A percentile compares a stretch with the other conserved stretches of the same genome.
Conservation (phyloP, 1,140 invertebrate species). For the Hirudo medicinalis region DNA sequence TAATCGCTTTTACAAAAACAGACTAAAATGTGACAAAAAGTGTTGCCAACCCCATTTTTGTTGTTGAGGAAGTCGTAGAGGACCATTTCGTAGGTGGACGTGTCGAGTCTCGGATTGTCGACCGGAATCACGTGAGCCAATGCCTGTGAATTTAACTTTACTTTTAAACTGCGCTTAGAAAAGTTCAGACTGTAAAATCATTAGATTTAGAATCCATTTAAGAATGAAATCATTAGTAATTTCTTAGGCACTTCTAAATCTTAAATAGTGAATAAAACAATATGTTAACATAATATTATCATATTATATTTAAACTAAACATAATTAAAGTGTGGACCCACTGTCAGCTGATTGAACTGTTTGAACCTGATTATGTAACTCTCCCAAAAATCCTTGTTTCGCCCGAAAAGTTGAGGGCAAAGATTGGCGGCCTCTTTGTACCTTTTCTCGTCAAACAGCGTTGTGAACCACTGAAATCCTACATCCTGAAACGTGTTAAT, state of each 20-base stretch:
- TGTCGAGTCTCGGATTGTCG: slow-evolving; percentile 54
- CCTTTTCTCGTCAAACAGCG: slow-evolving; percentile 56
- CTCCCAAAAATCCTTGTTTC: slow-evolving; percentile 81
- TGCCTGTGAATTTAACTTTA: slow-evolving; percentile 43
- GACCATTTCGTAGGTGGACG: slow-evolving; percentile 86
- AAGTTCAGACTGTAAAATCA: no score
- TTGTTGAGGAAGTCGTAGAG: slow-evolving; percentile 80
- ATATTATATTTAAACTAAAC: no score
- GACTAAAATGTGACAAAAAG: no score
- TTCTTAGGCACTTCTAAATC: no score
- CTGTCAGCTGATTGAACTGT: slow-evolving; percentile 58
- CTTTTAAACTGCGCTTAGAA: neutral
- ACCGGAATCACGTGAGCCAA: slow-evolving; percentile 69
- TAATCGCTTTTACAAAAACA: no score
- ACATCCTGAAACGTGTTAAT: slow-evolving; percentile 48
- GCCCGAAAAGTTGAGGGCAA: slow-evolving; percentile 57
- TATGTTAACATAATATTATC: no score
- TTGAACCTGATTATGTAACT: slow-evolving; percentile 82
- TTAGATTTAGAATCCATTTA: no score
- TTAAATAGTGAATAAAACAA: no score
- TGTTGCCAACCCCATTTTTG: slow-evolving; percentile 51
- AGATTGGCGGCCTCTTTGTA: slow-evolving; percentile 73
- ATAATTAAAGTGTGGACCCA: slow-evolving; percentile 19
- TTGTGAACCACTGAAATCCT: slow-evolving; percentile 69
- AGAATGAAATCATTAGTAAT: no score